A percentile compares a stretch with the other conserved stretches of the same genome.
These are phyloP conservation scores for Patiria miniata DNA, from an alignment of 35 echinoderm and acorn worm species.

Conservation along the genomic window DNA sequence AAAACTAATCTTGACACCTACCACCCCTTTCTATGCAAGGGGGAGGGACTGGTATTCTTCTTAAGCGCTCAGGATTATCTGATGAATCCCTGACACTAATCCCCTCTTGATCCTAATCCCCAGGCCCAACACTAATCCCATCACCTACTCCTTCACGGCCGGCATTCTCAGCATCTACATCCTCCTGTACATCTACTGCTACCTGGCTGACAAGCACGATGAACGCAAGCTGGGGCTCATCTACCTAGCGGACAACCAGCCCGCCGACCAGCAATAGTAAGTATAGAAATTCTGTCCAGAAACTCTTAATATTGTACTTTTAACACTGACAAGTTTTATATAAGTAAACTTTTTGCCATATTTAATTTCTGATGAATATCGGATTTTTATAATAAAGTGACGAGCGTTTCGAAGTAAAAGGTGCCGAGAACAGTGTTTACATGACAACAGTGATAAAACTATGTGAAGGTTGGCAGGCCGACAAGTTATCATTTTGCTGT, in stretches of 20 bases:
- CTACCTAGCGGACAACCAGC: slow-evolving; percentile 88
- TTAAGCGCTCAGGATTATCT: too few species aligned
- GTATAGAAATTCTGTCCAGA: not conserved
- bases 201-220: slow-evolving; percentile 86
- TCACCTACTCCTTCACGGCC: slow-evolving; percentile 68
- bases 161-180: slow-evolving; percentile 67
- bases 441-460: too few species aligned
- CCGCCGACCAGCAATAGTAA: slow-evolving; percentile 86
- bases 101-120: not conserved
- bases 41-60: too few species aligned
- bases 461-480: too few species aligned
- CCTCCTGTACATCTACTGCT: slow-evolving; percentile 86
- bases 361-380: not conserved
- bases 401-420: not conserved
- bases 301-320: not conserved
- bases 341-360: too few species aligned
- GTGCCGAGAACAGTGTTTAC: too few species aligned
- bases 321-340: too few species aligned
- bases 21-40: too few species aligned
- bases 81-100: too few species aligned
- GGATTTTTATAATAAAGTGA: not conserved
- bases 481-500: too few species aligned
- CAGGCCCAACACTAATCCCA: slow-evolving; percentile 79
- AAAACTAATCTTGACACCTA: too few species aligned
- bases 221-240: slow-evolving; percentile 87